These are phyloP conservation scores for Atta colombica DNA, from an alignment of 1,140 invertebrate genomes.

Conservation along the genomic window DNA sequence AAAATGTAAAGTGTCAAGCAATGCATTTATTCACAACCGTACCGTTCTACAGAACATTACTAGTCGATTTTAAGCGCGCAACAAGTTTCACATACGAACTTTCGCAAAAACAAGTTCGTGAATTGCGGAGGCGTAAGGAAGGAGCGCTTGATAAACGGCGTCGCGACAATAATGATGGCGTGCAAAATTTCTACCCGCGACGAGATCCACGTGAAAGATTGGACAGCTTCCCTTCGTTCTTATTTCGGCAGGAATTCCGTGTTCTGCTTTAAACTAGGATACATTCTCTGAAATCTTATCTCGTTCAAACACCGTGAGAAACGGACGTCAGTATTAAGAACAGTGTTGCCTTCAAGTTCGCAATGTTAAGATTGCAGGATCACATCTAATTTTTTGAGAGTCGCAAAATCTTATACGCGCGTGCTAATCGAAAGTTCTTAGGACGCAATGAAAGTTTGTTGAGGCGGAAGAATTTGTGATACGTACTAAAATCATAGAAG, in stretches of 20 bases:
- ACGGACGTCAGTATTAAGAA: not conserved
- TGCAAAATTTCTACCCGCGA: slow-evolving; percentile 14
- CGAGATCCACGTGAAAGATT: not conserved
- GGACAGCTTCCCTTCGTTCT: not conserved
- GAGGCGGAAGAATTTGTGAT: not conserved
- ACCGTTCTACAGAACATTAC: not conserved
- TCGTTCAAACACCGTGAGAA: slow-evolving; percentile 17
- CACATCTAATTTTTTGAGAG: slow-evolving; percentile 25
- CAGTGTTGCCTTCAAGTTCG: slow-evolving; percentile 9
- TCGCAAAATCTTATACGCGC: not conserved
- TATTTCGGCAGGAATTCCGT: slow-evolving; percentile 39
- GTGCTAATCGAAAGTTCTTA: slow-evolving; percentile 27
- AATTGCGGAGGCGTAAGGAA: not conserved
- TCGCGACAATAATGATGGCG: not conserved
- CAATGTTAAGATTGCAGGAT: not conserved
- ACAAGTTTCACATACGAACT: slow-evolving; percentile 34
- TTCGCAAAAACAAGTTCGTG: slow-evolving; percentile 36
- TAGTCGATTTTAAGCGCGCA: slow-evolving; percentile 34
- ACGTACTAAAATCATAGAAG: not conserved
- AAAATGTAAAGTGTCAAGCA: slow-evolving; percentile 8
- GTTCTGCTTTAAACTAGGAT: slow-evolving; percentile 16
- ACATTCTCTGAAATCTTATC: not conserved
- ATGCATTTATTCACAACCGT: slow-evolving; percentile 1
- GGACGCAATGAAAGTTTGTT: slow-evolving; percentile 5
- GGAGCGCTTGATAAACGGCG: slow-evolving; percentile 15